Base-by-base conservation (phyloP, 2,888 invertebrate genomes). In the Blastobasis lacticolella region DNA sequence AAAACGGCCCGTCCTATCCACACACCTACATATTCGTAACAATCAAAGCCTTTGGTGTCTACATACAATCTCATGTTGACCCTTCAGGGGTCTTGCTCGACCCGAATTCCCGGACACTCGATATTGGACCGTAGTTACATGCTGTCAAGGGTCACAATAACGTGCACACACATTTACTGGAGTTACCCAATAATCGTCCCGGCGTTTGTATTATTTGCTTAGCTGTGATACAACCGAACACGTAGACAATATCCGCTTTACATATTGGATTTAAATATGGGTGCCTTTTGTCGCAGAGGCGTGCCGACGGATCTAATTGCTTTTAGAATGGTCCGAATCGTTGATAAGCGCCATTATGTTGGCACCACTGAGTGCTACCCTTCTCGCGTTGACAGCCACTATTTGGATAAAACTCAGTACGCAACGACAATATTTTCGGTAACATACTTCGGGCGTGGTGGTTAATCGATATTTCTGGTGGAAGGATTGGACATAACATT, bases 41-140 rank as follows among this genome's bases (percentile, higher is more conserved):
- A 59, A 62, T 61, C 57, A 59, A 62, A 58, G 59, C 61, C 60
- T 62, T 60, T 57, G 54, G 53, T 55, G 56, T 57, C 50, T 62
- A 62, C 61, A 63, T 63, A 62, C 61, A 63, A 62, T 64, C 55
- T 54, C 52, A 54, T 56, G 56, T 57, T 50, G 55, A 60, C 55
- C 61, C 57, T 45, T 46, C 45, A 46, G 49, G 48, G 55, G 49
- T 48, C 46, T 45, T 9, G 38, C 23, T 23, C 23, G 23, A 23
- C 23, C 23, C 23, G 23, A 23, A 23, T 23, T 23, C 23, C 23
- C 23, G 23, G 1, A 2, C 23, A 23, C 3, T 23, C 2, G 23
- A 23, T 23, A 23, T 23, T 23, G 23, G 23, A 23, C 23, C 23
- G 23, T 23, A 23, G 23, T 23, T 23, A 23, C 23, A 41, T n/a